Conservation (phyloP, 1,140 invertebrate species). For the Muscidifurax raptorellus region DNA sequence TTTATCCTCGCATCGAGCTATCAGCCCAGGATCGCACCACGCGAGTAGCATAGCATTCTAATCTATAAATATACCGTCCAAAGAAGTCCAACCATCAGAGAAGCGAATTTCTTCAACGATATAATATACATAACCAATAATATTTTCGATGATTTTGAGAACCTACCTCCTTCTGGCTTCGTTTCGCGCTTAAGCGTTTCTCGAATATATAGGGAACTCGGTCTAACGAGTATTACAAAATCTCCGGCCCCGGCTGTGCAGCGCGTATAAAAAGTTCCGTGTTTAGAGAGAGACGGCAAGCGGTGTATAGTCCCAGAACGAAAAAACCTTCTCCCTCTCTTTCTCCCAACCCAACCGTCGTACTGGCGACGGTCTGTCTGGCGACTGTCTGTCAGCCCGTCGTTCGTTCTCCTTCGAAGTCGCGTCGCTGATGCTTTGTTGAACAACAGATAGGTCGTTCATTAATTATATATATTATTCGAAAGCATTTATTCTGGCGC, state of each 20-base stretch:
- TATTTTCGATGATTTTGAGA: slow-evolving; percentile 28
- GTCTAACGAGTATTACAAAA: slow-evolving; percentile 25
- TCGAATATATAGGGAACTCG: neutral
- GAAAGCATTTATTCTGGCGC: neutral
- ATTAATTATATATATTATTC: neutral
- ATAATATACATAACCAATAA: slow-evolving; percentile 26
- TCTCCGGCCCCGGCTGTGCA: neutral
- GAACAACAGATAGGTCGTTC: neutral
- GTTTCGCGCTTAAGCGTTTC: neutral
- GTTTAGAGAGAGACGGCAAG: neutral
- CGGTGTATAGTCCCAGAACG: neutral
- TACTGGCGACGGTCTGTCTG: slow-evolving; percentile 61
- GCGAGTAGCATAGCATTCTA: neutral
- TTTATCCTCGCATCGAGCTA: neutral
- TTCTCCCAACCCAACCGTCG: slow-evolving; percentile 56
- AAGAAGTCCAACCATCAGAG: neutral
- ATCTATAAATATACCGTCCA: neutral
- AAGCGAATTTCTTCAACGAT: neutral
- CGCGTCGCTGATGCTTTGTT: neutral
- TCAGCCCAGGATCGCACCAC: no score
- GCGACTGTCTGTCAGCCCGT: slow-evolving; percentile 59
- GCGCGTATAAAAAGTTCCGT: slow-evolving; percentile 5
- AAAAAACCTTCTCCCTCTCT: slow-evolving; percentile 1
- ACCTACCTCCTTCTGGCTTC: neutral
- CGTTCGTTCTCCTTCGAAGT: neutral